phyloP scores from a whole-genome alignment of 2,797 vertebrate genomes.

The Helostoma temminkii region DNA sequence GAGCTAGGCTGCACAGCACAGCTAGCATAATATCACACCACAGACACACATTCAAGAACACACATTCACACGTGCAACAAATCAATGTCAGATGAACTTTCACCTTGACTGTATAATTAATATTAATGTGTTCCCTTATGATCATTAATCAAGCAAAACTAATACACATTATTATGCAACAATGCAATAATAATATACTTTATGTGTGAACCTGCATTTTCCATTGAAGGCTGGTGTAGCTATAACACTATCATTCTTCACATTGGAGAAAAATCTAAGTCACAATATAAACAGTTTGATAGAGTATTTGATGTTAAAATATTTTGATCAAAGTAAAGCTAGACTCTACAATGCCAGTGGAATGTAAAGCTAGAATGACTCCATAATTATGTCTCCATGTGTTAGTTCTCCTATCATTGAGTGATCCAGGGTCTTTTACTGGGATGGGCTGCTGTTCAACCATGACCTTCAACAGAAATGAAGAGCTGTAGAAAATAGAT shows the following conservation, averaged over 20 bases:
- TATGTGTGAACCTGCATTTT: too few relatives aligned
- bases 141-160: slow-evolving; percentile 10
- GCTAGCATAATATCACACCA: slow-evolving; percentile 49
- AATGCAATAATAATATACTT: slow-evolving; percentile 19
- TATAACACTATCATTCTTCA: not conserved
- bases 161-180: slow-evolving; percentile 7
- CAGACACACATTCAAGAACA: slow-evolving; percentile 39
- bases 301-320: too few relatives aligned
- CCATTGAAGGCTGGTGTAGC: not conserved
- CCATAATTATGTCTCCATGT: not conserved
- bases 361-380: not conserved
- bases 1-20: slow-evolving; percentile 65
- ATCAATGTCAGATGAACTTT: slow-evolving; percentile 29
- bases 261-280: too few relatives aligned
- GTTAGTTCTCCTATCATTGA: too few relatives aligned
- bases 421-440: too few relatives aligned
- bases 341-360: not conserved
- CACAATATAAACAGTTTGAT: too few relatives aligned
- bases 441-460: too few relatives aligned
- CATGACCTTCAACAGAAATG: not conserved
- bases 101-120: slow-evolving; percentile 8
- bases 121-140: not conserved
- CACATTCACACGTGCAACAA: slow-evolving; percentile 33
- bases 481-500: too few relatives aligned
- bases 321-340: too few relatives aligned